Conservation (phyloP, 2,113 vertebrate genomes). For the Onychostruthus taczanowskii region DNA sequence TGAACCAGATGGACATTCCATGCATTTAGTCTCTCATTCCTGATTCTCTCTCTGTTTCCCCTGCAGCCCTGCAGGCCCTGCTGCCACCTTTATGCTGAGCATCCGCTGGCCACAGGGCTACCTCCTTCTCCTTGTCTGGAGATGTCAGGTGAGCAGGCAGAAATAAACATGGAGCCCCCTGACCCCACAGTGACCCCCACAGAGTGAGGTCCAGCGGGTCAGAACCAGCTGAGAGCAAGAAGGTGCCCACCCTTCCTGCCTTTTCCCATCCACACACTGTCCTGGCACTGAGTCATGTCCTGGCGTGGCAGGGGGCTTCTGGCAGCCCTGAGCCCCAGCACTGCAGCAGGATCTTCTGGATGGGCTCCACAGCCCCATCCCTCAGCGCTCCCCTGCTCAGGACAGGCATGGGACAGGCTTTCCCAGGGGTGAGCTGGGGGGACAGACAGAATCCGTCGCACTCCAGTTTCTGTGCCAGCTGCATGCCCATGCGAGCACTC, state of each 20-base stretch:
- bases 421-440: background rate
- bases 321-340: background rate
- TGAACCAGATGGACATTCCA: background rate
- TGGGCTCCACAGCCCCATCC: background rate
- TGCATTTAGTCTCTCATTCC: background rate
- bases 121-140: background rate
- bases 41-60: background rate
- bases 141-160: accelerated
- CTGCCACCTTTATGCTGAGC: background rate
- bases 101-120: background rate
- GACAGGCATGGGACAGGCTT: background rate
- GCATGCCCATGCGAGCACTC: background rate
- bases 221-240: background rate
- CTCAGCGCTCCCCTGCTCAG: accelerated
- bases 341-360: accelerated
- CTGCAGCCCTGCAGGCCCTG: background rate
- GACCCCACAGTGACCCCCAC: accelerated
- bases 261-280: accelerated
- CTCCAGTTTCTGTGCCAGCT: accelerated
- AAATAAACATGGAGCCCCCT: background rate
- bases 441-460: accelerated
- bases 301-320: accelerated
- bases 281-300: accelerated
- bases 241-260: background rate
- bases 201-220: accelerated